Base-by-base conservation (phyloP, 2,888 invertebrate species). In the Bombylius major region DNA sequence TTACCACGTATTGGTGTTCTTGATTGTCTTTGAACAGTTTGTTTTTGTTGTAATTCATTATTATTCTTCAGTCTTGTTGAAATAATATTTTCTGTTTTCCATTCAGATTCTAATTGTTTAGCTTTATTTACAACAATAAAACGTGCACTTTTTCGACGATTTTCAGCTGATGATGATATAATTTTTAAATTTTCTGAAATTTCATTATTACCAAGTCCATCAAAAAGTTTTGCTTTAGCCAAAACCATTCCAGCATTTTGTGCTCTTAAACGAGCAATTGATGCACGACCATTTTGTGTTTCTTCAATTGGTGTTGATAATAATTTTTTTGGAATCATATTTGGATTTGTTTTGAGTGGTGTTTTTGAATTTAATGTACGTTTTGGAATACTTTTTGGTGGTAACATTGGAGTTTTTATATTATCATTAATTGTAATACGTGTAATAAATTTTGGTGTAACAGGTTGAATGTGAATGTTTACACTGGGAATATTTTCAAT, bases 221-320 rank as follows among this genome's bases (percentile, higher is more conserved):
- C 85, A 65, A 88, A 89, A 33, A 88, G 73, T 67, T 82, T 84
- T 0, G 87, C 87, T 75, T 87, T 88, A 4, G 86, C 87, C 57
- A 87, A 73, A 1, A 89, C 89, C 76, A 87, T 87, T 8, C 89
- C 89, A 7, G 86, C 87, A 69, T 89, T 89, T 69, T 86, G 84
- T 51, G 79, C 77, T 34, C 87, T 76, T 39, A 89, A 67, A 64
- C 83, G 82, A 31, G 84, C 86, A 12, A 89, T 81, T 0, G 88
- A 88, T 0, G 84, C 84, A 57, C 88, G 77, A 1, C 83, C 82
- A 34, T 79, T 80, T 51, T 76, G 76, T 53, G 61, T 65, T 31
- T 64, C 64, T 6, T 61, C 59, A 4, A 47, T 47, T 7, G 49
- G 33, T 44, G 47, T 53, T 4, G 47, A 50, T 11, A 34, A 32